Evolutionary conservation across 1,140 invertebrate genomes (phyloP).

Genomic region (Platyscapa corneri): DNA sequence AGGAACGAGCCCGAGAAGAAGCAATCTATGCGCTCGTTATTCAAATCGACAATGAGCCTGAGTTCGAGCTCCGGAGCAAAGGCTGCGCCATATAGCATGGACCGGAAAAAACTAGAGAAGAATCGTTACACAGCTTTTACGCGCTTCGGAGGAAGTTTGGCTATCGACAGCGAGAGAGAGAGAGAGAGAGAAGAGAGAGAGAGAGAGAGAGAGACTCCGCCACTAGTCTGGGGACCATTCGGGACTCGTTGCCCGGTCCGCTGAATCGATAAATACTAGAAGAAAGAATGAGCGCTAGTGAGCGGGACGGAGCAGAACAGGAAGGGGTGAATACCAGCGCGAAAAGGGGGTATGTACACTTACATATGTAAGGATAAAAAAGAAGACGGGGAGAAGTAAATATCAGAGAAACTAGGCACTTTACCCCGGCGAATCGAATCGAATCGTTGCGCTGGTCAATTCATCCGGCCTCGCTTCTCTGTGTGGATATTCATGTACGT

Average conservation of each 20-base stretch:
- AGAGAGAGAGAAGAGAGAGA: not conserved
- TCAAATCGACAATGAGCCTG: slow-evolving; percentile 51
- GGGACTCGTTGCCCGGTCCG: not conserved
- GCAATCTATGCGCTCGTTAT: slow-evolving; percentile 52
- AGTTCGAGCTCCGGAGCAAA: not conserved
- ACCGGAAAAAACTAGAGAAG: not conserved
- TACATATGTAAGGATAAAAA: not conserved
- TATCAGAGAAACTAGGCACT: slow-evolving; percentile 9
- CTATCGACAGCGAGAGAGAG: not conserved
- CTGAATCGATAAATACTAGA: slow-evolving; percentile 45
- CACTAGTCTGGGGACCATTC: not conserved
- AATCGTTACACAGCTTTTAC: slow-evolving; percentile 41
- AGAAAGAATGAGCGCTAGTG: not conserved
- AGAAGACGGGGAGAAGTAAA: not conserved
- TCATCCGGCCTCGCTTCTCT: not conserved
- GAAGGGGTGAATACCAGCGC: not conserved
- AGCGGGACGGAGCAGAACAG: not conserved
- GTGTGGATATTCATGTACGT: not conserved
- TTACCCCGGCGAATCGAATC: slow-evolving; percentile 16
- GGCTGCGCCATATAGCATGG: not conserved
- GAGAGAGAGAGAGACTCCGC: not conserved
- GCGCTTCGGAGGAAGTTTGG: slow-evolving; percentile 35
- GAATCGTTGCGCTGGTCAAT: slow-evolving; percentile 27
- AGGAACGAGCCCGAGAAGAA: slow-evolving; percentile 24
- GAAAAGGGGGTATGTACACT: not conserved